Conservation (phyloP, 2,888 invertebrate genomes). For the Lottia scabra region DNA sequence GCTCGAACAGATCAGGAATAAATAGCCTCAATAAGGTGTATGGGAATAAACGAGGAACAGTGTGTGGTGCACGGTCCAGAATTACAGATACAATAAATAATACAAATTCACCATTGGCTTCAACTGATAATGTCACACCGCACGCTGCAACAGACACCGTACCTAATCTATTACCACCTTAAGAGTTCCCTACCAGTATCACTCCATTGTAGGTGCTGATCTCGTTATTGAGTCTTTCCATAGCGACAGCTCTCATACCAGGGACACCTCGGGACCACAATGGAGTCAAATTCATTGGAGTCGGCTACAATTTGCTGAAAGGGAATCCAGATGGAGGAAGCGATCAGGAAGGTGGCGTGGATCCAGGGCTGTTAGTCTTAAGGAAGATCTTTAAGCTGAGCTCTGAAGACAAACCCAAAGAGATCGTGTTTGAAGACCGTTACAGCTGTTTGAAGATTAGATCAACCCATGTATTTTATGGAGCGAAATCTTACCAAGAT, state of each 20-base stretch:
- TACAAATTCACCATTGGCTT: too few relatives aligned
- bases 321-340: constrained; percentile 47
- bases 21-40: too few relatives aligned
- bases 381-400: constrained; percentile 36
- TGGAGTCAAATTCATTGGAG: constrained; percentile 31
- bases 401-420: constrained; percentile 15
- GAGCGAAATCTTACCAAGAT: constrained; percentile 43
- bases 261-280: not conserved
- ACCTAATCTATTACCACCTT: too few relatives aligned
- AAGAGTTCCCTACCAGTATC: too few relatives aligned
- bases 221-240: not conserved
- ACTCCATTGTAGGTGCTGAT: too few relatives aligned
- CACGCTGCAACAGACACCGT: too few relatives aligned
- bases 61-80: too few relatives aligned
- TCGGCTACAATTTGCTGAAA: constrained; percentile 43
- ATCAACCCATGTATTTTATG: constrained; percentile 37
- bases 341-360: constrained; percentile 38
- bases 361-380: constrained; percentile 39
- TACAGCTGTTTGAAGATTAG: constrained; percentile 37
- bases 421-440: constrained; percentile 28
- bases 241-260: not conserved
- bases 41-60: too few relatives aligned
- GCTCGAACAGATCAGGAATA: too few relatives aligned
- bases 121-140: too few relatives aligned
- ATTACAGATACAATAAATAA: too few relatives aligned